Evolutionary conservation across 2,888 invertebrate species (phyloP), one percentile per base, ranked within the genome.

Genomic region (Polymixis lichenea): DNA sequence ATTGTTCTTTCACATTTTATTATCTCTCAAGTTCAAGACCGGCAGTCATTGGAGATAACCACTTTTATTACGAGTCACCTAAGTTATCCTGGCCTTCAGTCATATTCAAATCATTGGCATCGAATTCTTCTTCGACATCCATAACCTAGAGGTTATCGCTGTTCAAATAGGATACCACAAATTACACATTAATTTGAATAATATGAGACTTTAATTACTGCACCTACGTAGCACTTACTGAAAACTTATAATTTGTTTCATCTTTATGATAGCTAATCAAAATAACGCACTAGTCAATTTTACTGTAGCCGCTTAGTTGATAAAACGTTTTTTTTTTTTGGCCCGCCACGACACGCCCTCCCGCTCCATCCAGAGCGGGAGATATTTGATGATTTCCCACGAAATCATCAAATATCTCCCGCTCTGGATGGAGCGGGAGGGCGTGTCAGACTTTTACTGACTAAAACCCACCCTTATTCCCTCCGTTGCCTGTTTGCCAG

Each of bases 121-220:
- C 43, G 0, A 65, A n/a, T 32, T 60, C n/a, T n/a, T 49, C 51
- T 58, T 55, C 32, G 55, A 22, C n/a, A 68, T 51, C 76, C 67
- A 85, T 68, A 76, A 85, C 85, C 82, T 9, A n/a, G 0, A 11
- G 85, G 71, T 85, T 38, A 75, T 71, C 53, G 17, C 5, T 25
- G 5, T 19, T 51, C 7, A 58, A 13, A 8, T 43, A 17, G n/a
- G 56, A 46, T 38, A 38, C 8, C 0, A 49, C n/a, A 22, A 66
- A 62, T 70, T 68, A 84, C 28, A 22, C 38, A 58, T 22, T 65
- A 71, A 82, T 76, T 60, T 85, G 38, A 65, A 76, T 76, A 82
- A 69, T 64, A 65, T 13, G 22, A 64, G 25, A 13, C 9, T 56
- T 38, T 60, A 75, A 76, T 71, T 22, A 71, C 53, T 11, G 19